Base-by-base conservation (phyloP, 1,140 invertebrate genomes). In the Triops cancriformis region DNA sequence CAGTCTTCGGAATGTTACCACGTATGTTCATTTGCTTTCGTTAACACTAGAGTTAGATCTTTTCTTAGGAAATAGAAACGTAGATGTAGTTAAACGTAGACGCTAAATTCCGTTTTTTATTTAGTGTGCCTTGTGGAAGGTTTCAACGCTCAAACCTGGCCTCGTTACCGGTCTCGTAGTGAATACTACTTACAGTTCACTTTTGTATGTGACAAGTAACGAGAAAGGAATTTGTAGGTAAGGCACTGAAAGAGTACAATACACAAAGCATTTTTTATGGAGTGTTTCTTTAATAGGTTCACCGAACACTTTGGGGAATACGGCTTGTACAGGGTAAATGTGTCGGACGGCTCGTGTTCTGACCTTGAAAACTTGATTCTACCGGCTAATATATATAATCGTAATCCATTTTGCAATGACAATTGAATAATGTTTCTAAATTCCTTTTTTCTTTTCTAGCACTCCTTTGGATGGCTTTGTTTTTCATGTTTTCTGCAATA, bases 111-210 rank as follows among this genome's bases (percentile, higher is more conserved):
- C 9, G 12, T 64, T 72, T 51, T 72, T 37, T 73, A 3, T 73
- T 3, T 27, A 78, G 77, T 78, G 77, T 18, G n/a, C 77, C n/a
- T 28, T 78, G 26, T 78, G 77, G 77, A 78, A 78, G 27, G 12
- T 78, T 27, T 64, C 72, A 3, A 26, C 7, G 12, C 5, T 78
- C 10, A 42, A n/a, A n/a, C 28, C 72, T 27, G 73, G 73, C 28
- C 14, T 28, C 14, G 27, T 31, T 7, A 31, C 73, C 18, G 43
- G 23, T 73, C 23, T 78, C 10, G 41, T 74, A 18, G 41, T 73
- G 42, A 78, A 78, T 43, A 78, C 77, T 23, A 78, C 77, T 10
- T 78, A 78, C 45, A 72, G 72, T 5, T 73, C 77, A 74, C 27
- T 73, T 10, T 43, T 78, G 18, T 23, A 45, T 9, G 26, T 78